A percentile compares a stretch with the other conserved stretches of the same genome.
Conservation (phyloP, 2,888 invertebrate genomes). For the Agrochola lota region DNA sequence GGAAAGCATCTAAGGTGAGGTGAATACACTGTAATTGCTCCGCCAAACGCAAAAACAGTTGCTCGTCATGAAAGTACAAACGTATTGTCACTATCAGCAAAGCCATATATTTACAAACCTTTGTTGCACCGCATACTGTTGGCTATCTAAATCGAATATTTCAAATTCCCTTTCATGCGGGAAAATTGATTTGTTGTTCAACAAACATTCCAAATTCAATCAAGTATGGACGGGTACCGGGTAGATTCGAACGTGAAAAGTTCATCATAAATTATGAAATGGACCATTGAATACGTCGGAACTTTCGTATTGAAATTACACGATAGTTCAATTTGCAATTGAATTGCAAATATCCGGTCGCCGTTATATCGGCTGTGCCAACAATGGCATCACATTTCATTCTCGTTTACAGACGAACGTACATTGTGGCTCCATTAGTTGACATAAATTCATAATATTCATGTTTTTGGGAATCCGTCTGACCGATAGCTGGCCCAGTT, state of each 20-base stretch:
- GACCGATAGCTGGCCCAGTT: conserved; percentile 50
- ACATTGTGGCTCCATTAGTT: conserved; percentile 58
- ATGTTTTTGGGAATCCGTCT: conserved; percentile 46
- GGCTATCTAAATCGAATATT: conserved; percentile 48
- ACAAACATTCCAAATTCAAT: conserved; percentile 55
- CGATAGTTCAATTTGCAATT: conserved; percentile 71
- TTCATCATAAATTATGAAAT: conserved; percentile 51
- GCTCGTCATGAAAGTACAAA: conserved; percentile 39
- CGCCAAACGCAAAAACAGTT: conserved; percentile 68
- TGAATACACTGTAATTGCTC: conserved; percentile 80
- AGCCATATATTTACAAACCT: conserved; percentile 27
- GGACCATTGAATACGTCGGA: conserved; percentile 45
- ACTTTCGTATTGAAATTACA: conserved; percentile 68
- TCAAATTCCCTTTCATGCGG: conserved; percentile 38
- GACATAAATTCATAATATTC: conserved; percentile 55
- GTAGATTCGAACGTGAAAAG: conserved; percentile 44
- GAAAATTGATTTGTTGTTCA: conserved; percentile 49
- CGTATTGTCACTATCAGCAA: conserved; percentile 10
- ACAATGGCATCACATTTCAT: conserved; percentile 72
- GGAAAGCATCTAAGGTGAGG: conserved; percentile 74
- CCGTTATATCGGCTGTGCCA: conserved; percentile 66
- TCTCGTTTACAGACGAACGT: conserved; percentile 58
- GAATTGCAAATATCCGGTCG: conserved; percentile 76
- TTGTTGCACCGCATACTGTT: conserved; percentile 30
- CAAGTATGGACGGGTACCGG: conserved; percentile 18